These are phyloP conservation scores for Thunnus maccoyii DNA, from an alignment of 2,113 vertebrate genomes.

Conservation along the genomic window DNA sequence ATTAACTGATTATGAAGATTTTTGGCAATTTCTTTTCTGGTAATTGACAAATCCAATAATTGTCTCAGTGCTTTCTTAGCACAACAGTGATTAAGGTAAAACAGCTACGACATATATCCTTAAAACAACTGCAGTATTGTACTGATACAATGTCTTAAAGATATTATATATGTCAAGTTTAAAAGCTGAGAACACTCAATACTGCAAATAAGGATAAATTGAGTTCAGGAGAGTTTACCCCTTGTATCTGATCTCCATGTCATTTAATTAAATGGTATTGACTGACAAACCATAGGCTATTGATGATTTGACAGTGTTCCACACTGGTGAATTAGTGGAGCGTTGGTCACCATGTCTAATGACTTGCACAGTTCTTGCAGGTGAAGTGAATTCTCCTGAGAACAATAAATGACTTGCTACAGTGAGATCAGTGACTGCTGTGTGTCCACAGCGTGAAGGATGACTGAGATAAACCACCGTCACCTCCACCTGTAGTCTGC, in stretches of 20 bases:
- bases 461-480: slow-evolving; percentile 71
- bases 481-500: slow-evolving; percentile 70
- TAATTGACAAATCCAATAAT: too few relatives aligned
- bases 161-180: too few relatives aligned
- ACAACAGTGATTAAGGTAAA: too few relatives aligned
- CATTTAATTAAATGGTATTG: neutral
- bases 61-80: too few relatives aligned
- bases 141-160: too few relatives aligned
- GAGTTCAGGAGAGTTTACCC: too few relatives aligned
- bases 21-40: too few relatives aligned
- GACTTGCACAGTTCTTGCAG: slow-evolving; percentile 23
- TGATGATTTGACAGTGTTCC: slow-evolving; percentile 10
- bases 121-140: too few relatives aligned
- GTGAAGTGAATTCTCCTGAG: slow-evolving; percentile 19
- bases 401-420: slow-evolving; percentile 34
- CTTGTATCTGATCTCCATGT: neutral
- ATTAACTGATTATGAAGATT: too few relatives aligned
- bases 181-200: too few relatives aligned
- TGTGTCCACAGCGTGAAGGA: slow-evolving; percentile 56
- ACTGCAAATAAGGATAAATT: too few relatives aligned
- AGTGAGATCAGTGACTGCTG: slow-evolving; percentile 51
- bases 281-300: neutral
- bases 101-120: too few relatives aligned
- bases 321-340: slow-evolving; percentile 10
- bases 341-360: slow-evolving; percentile 20